Evolutionary conservation across 2,888 invertebrate species (phyloP), one percentile per base, ranked within the genome.

Genomic region (Zonitis immaculata): DNA sequence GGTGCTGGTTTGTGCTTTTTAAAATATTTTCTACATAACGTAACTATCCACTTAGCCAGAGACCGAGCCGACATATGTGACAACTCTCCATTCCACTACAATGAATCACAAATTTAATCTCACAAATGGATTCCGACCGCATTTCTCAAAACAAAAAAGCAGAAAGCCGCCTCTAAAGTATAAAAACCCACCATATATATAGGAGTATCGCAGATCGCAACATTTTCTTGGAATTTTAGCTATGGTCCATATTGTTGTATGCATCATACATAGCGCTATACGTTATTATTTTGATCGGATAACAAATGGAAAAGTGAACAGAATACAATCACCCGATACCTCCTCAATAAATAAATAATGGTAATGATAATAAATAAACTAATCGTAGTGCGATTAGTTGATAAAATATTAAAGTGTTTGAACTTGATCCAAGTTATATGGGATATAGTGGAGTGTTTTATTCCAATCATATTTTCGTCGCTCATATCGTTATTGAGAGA

Each of bases 71-170:
- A 77, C 83, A 82, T 83, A 83, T 83, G 83, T 82, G 83, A 82
- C 81, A 81, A 80, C 74, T 82, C 79, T 76, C 76, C 76, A 76
- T 77, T 76, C 76, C 77, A 67, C 74, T 73, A 76, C 77, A 72
- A 77, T 78, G 82, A 80, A 81, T 82, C 81, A 81, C 80, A 81
- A 81, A 79, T 79, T 83, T 85, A 86, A 86, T 86, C 82, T 84
- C 82, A 78, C 83, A 84, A 86, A 86, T 85, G 83, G 82, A 78
- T 75, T 73, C 77, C 61, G 77, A 78, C 72, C 72, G 66, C 72
- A 71, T 67, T 58, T 64, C 58, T 58, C 39, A 35, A 39, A n/a
- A n/a, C n/a, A n/a, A n/a, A n/a, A n/a, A 39, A 39, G 20, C 39
- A 39, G 39, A 18, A 39, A 39, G 39, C 18, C 39, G 35, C 14